A percentile compares a stretch with the other conserved stretches of the same genome.
phyloP scores from a whole-genome alignment of 37 sponge, comb jelly and placozoan species.

The Lycopodina hypogea region DNA sequence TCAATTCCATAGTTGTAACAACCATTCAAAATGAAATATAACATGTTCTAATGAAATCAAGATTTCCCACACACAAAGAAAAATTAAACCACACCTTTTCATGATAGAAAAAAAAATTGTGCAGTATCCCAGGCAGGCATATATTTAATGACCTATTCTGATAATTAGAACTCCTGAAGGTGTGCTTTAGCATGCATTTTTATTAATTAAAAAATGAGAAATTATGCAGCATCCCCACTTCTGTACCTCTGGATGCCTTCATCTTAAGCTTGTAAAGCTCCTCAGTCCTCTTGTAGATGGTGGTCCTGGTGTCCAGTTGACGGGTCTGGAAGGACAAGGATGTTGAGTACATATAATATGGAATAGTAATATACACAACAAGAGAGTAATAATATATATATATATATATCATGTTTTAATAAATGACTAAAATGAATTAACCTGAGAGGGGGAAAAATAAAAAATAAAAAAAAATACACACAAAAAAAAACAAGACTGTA shows the following conservation, averaged over 20 bases:
- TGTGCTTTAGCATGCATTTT: neutral
- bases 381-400: neutral
- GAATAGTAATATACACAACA: neutral
- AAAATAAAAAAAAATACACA: too few species aligned
- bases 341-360: too few species aligned
- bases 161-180: neutral
- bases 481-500: too few species aligned
- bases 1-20: too few species aligned
- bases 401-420: too few species aligned
- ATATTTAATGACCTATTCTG: neutral
- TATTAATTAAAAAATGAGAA: neutral
- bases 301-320: slow-evolving; percentile 78
- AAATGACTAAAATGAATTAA: too few species aligned
- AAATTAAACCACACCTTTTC: too few species aligned
- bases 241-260: slow-evolving; percentile 84
- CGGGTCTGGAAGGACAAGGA: slow-evolving; percentile 37
- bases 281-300: slow-evolving; percentile 85
- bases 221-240: neutral
- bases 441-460: too few species aligned
- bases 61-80: too few species aligned
- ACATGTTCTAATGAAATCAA: too few species aligned
- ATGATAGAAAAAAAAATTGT: neutral
- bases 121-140: too few species aligned
- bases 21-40: too few species aligned
- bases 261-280: slow-evolving; percentile 89